Evolutionary conservation across 1,140 invertebrate genomes (phyloP).

Genomic region (Macrocentrus cingulum): DNA sequence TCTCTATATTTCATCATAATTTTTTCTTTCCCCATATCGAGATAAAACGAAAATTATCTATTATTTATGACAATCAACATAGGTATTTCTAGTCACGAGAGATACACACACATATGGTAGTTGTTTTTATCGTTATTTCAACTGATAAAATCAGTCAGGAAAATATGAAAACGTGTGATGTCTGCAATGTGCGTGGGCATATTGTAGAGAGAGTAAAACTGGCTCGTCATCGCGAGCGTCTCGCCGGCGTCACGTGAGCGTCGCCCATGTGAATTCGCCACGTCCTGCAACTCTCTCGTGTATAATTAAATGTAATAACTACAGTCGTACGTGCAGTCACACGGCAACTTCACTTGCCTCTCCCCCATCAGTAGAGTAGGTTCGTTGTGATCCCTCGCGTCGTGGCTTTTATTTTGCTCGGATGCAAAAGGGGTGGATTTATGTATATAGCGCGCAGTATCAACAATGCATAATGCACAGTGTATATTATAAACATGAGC

Average conservation of each 20-base stretch:
- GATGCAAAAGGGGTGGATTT: slow-evolving; percentile 10
- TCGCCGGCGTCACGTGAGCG: not conserved
- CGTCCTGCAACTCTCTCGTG: not conserved
- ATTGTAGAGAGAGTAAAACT: not conserved
- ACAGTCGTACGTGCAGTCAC: slow-evolving; percentile 14
- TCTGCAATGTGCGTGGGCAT: too few species aligned
- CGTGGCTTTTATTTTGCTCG: not conserved
- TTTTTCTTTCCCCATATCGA: too few species aligned
- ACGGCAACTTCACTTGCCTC: not conserved
- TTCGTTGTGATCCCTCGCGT: not conserved
- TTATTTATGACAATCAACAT: not conserved
- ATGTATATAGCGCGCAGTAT: slow-evolving; percentile 1
- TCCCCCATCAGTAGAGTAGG: not conserved
- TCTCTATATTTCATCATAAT: too few species aligned
- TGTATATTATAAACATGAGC: slow-evolving; percentile 10
- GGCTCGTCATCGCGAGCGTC: not conserved
- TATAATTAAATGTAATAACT: slow-evolving; percentile 26
- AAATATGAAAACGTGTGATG: not conserved
- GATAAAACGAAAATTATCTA: too few species aligned
- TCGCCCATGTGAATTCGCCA: slow-evolving; percentile 3
- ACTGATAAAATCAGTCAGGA: not conserved
- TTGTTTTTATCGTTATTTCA: not conserved
- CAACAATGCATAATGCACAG: slow-evolving; percentile 5
- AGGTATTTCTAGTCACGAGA: slow-evolving; percentile 4
- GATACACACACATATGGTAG: not conserved